Conservation (phyloP, 1,140 invertebrate species). For the Sitodiplosis mosellana region DNA sequence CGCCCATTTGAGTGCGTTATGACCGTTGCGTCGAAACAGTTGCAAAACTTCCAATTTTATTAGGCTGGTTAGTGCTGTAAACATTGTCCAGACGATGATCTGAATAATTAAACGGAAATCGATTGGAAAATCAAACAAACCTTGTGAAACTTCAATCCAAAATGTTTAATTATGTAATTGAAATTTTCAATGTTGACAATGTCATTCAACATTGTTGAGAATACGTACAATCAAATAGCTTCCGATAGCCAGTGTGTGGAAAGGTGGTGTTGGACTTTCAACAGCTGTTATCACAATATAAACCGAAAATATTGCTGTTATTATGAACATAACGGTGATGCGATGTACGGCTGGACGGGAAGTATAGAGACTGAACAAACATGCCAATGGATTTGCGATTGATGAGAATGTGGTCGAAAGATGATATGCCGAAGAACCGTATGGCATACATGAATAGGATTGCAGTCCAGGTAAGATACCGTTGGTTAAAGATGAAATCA, state of each 20-base stretch:
- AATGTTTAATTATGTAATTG: too few relatives aligned
- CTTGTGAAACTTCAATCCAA: slow-evolving; percentile 1
- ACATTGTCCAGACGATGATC: slow-evolving; percentile 49
- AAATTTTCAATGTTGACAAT: too few relatives aligned
- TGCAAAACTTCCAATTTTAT: slow-evolving; percentile 63
- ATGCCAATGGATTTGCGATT: slow-evolving; percentile 69
- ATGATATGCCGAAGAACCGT: slow-evolving; percentile 67
- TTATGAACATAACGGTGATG: slow-evolving; percentile 32
- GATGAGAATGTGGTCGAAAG: slow-evolving; percentile 59
- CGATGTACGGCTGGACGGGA: slow-evolving; percentile 34
- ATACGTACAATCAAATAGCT: slow-evolving; percentile 45
- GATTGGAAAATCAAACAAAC: slow-evolving; percentile 3
- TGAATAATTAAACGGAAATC: slow-evolving; percentile 22
- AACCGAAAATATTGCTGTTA: slow-evolving; percentile 34
- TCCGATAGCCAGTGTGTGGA: slow-evolving; percentile 33
- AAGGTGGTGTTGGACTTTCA: slow-evolving; percentile 48
- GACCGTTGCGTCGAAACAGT: slow-evolving; percentile 38
- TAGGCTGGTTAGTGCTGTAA: slow-evolving; percentile 53
- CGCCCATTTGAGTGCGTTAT: slow-evolving; percentile 24
- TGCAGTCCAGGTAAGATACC: slow-evolving; percentile 70
- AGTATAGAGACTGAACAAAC: slow-evolving; percentile 58
- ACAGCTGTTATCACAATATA: slow-evolving; percentile 53
- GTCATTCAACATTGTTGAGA: too few relatives aligned
- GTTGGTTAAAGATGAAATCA: slow-evolving; percentile 47
- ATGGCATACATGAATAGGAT: slow-evolving; percentile 74